Evolutionary conservation across 2,888 invertebrate species (phyloP).

Genomic region (Zhuqinia jingwanae): DNA sequence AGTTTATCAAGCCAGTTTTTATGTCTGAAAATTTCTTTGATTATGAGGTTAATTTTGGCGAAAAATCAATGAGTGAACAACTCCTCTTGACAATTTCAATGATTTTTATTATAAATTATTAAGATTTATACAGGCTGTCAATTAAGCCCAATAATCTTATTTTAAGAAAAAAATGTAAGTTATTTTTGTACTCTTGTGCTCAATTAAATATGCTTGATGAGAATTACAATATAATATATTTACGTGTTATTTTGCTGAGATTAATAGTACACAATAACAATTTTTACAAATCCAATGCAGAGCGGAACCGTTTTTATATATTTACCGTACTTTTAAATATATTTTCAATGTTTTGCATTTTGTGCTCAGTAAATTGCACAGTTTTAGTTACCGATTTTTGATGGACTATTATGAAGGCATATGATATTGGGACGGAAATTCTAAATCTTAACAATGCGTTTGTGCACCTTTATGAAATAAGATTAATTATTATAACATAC

Average conservation of each 20-base stretch:
- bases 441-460: too few relatives aligned
- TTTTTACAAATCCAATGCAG: not conserved
- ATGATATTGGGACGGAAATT: not conserved
- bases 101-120: constrained; percentile 3
- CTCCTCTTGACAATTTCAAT: constrained; percentile 9
- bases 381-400: constrained; percentile 57
- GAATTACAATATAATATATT: constrained; percentile 21
- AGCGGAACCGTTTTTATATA: not conserved
- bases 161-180: too few relatives aligned
- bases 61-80: not conserved
- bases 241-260: constrained; percentile 9
- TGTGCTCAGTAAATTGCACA: constrained; percentile 51
- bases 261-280: constrained; percentile 1
- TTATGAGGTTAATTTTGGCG: not conserved
- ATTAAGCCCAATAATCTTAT: not conserved
- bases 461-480: not conserved
- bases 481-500: not conserved
- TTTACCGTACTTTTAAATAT: not conserved
- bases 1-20: constrained; percentile 33
- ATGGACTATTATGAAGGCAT: constrained; percentile 50
- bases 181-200: constrained; percentile 66
- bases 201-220: constrained; percentile 47
- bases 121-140: not conserved
- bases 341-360: constrained; percentile 42
- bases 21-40: not conserved